These are phyloP conservation scores for Lichenostomus cassidix DNA, from an alignment of 2,113 vertebrate genomes.

Conservation along the genomic window DNA sequence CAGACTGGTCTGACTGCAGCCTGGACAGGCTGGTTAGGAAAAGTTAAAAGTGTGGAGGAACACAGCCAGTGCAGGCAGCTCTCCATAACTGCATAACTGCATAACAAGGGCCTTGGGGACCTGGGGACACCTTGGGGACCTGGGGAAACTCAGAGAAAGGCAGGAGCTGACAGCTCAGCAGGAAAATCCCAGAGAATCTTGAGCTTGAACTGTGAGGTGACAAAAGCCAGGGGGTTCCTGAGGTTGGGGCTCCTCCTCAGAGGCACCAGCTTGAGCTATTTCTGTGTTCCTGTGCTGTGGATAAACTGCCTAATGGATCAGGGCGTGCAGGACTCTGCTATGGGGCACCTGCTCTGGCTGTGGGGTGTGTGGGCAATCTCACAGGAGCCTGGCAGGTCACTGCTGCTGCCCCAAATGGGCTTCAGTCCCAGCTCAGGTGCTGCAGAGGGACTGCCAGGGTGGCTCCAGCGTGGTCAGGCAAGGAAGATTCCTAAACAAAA, in stretches of 20 bases:
- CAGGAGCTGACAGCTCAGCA: not conserved
- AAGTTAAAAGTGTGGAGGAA: not conserved
- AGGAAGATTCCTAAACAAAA: not conserved
- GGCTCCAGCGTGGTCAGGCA: rapidly evolving
- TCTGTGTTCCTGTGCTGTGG: rapidly evolving
- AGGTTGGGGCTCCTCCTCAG: rapidly evolving
- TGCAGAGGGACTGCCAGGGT: no score
- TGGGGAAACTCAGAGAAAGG: not conserved
- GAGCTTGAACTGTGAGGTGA: not conserved
- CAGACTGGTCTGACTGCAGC: not conserved
- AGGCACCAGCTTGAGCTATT: no score
- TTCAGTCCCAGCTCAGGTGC: not conserved
- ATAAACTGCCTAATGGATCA: not conserved
- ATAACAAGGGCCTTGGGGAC: not conserved
- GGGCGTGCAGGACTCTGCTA: no score
- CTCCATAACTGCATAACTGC: no score
- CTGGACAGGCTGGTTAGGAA: not conserved
- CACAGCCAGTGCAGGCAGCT: not conserved
- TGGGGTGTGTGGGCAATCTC: no score
- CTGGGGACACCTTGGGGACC: not conserved
- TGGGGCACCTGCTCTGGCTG: no score
- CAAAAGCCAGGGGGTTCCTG: not conserved
- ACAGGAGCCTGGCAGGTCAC: rapidly evolving
- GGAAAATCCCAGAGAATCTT: not conserved
- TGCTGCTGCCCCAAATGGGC: not conserved